Evolutionary conservation across 2,888 invertebrate genomes (phyloP).

Genomic region (Calliopum simillimum): DNA sequence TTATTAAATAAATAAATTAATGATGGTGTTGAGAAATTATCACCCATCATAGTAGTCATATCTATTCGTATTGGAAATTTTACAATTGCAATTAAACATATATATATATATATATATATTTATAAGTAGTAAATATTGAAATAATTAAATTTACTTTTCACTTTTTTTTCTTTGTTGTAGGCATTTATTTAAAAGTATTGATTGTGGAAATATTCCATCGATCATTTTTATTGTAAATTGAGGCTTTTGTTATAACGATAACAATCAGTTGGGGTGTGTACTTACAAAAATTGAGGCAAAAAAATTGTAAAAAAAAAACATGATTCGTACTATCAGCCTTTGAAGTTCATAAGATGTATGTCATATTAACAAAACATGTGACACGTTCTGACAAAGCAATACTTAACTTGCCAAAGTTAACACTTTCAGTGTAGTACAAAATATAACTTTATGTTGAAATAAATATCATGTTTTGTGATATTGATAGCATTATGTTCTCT

Average conservation of each 20-base stretch:
- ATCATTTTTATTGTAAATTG: conserved; percentile 1
- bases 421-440: too few relatives aligned
- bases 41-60: conserved; percentile 16
- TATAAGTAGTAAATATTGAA: conserved; percentile 1
- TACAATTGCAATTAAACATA: neutral
- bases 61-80: neutral
- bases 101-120: too few relatives aligned
- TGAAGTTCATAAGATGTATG: too few relatives aligned
- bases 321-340: too few relatives aligned
- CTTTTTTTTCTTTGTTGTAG: neutral
- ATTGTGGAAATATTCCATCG: conserved; percentile 41
- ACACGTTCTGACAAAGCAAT: neutral
- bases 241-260: neutral
- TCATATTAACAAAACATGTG: too few relatives aligned
- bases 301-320: too few relatives aligned
- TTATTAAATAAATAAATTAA: neutral
- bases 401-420: neutral
- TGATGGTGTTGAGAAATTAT: conserved; percentile 22
- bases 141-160: neutral
- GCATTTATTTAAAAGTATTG: neutral
- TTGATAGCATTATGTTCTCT: too few relatives aligned
- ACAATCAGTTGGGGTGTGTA: neutral
- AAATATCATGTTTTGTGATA: too few relatives aligned
- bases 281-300: too few relatives aligned
- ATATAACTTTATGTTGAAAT: too few relatives aligned